These are phyloP conservation scores for Platycercus adscitus DNA, from an alignment of 2,113 vertebrate species.

Conservation along the genomic window DNA sequence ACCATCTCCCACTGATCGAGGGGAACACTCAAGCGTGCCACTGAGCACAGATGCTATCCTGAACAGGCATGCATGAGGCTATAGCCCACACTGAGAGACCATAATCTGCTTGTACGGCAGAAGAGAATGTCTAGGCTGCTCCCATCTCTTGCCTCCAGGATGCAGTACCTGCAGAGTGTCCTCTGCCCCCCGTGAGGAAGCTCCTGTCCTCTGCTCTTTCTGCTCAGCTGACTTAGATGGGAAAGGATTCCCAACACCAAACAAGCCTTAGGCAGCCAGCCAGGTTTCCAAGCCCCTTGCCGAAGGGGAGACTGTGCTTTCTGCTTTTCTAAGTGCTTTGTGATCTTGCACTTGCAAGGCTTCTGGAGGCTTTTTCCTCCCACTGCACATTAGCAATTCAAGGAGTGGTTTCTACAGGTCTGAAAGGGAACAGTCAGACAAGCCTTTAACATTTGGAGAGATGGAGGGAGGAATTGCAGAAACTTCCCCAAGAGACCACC, in stretches of 20 bases:
- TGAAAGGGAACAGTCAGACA: neutral
- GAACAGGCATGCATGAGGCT: fast-evolving
- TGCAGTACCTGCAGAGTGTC: neutral
- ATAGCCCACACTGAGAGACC: neutral
- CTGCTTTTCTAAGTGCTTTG: slow-evolving; percentile 6
- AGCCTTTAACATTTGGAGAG: neutral
- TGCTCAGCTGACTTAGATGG: neutral
- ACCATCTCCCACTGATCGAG: neutral
- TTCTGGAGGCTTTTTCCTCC: slow-evolving; percentile 17
- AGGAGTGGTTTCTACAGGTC: neutral
- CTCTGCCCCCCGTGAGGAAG: neutral
- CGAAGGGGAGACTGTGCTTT: neutral
- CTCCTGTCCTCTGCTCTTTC: neutral
- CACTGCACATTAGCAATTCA: slow-evolving; percentile 47
- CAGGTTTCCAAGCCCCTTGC: slow-evolving; percentile 15
- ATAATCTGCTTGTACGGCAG: fast-evolving
- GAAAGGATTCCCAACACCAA: neutral
- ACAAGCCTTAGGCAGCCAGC: neutral
- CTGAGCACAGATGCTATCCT: neutral
- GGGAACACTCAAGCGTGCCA: fast-evolving
- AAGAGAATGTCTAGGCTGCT: fast-evolving
- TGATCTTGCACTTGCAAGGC: slow-evolving; percentile 22
- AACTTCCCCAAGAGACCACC: neutral
- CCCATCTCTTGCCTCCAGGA: fast-evolving
- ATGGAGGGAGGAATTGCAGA: neutral